A percentile compares a stretch with the other conserved stretches of the same genome.
Evolutionary conservation across 2,888 invertebrate genomes (phyloP).

Genomic region (Patella pellucida): DNA sequence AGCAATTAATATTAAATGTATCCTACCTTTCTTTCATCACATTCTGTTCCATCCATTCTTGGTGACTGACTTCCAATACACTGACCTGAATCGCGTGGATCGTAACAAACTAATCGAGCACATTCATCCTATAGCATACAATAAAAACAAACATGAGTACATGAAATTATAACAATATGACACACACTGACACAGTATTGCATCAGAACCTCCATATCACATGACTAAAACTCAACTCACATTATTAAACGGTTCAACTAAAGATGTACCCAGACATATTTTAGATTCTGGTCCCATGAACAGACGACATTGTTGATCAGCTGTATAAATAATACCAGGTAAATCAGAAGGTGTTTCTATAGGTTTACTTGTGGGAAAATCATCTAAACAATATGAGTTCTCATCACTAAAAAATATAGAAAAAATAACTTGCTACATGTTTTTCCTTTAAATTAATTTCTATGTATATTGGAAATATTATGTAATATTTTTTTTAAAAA

Average conservation of each 20-base stretch:
- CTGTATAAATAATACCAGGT: slow-evolving; percentile 48
- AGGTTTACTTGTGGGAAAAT: slow-evolving; percentile 33
- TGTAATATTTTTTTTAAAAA: neutral
- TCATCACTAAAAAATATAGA: slow-evolving; percentile 31
- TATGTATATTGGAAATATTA: slow-evolving; percentile 26
- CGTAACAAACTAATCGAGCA: slow-evolving; percentile 31
- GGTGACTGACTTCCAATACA: slow-evolving; percentile 30
- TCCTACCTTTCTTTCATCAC: slow-evolving; percentile 53
- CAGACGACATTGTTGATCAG: slow-evolving; percentile 44
- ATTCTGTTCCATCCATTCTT: slow-evolving; percentile 58
- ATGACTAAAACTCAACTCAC: slow-evolving; percentile 19
- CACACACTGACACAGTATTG: too few relatives aligned
- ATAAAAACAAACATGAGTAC: too few relatives aligned
- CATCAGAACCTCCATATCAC: too few relatives aligned
- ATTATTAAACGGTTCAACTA: slow-evolving; percentile 18
- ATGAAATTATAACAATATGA: too few relatives aligned
- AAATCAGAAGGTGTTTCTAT: slow-evolving; percentile 33
- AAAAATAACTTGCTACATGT: slow-evolving; percentile 20
- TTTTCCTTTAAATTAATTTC: slow-evolving; percentile 36
- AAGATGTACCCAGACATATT: slow-evolving; percentile 15
- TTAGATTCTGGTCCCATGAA: slow-evolving; percentile 35
- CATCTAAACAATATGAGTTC: slow-evolving; percentile 44
- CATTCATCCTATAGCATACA: slow-evolving; percentile 33
- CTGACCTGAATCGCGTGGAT: slow-evolving; percentile 19
- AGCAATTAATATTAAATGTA: too few relatives aligned